These are phyloP conservation scores for Calliopsis andreniformis DNA, from an alignment of 1,140 invertebrate species.

Conservation along the genomic window DNA sequence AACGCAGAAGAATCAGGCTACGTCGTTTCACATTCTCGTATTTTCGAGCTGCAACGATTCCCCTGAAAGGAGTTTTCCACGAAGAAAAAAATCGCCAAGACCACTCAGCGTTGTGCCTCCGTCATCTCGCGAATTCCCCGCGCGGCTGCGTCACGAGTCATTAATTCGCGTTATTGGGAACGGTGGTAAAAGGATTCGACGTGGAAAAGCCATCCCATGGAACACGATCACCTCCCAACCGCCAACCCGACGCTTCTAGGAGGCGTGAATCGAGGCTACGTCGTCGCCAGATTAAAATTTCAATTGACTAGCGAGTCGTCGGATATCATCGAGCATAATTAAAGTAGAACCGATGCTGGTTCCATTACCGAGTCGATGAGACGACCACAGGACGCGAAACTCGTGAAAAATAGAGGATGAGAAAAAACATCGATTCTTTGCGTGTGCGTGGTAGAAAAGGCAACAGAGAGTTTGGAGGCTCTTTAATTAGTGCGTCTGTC, in stretches of 20 bases:
- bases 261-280: background rate
- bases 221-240: too few species aligned
- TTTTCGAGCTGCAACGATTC: too few species aligned
- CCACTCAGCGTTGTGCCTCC: background rate
- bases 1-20: too few species aligned
- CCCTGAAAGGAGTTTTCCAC: background rate
- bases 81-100: background rate
- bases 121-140: background rate
- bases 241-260: too few species aligned
- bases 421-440: background rate
- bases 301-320: background rate
- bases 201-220: background rate
- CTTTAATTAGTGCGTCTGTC: slow-evolving; percentile 65
- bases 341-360: slow-evolving; percentile 3
- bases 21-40: too few species aligned
- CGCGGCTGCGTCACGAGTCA: background rate
- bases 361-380: background rate
- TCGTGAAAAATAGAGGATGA: background rate
- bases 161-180: slow-evolving; percentile 3
- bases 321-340: background rate
- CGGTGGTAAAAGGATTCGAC: background rate
- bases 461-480: slow-evolving; percentile 15
- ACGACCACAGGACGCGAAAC: background rate
- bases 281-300: slow-evolving; percentile 4
- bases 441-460: slow-evolving; percentile 14